These are phyloP conservation scores for Toxotes chatareus DNA, from an alignment of 2,113 vertebrate species.

Conservation along the genomic window DNA sequence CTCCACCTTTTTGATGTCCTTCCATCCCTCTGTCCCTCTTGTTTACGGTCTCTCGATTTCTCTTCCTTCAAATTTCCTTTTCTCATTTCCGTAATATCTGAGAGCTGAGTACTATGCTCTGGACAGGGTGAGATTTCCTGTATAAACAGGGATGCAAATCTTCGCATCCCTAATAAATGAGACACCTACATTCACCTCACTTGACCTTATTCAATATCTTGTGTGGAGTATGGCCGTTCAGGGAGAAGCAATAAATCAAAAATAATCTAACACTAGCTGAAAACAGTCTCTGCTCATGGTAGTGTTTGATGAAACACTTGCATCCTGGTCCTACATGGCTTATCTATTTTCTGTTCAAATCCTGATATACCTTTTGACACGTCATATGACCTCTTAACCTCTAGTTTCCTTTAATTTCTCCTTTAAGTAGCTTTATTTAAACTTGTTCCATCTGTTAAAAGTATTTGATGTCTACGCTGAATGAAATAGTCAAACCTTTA, in stretches of 20 bases:
- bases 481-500: no score
- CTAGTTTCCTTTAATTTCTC: neutral
- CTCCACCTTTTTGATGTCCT: conserved; percentile 32
- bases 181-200: neutral
- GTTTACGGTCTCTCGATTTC: conserved; percentile 25
- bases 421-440: neutral
- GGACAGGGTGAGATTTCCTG: neutral
- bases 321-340: neutral
- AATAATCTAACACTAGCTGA: neutral
- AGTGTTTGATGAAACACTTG: neutral
- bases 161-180: neutral
- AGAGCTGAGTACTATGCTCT: neutral
- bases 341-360: neutral
- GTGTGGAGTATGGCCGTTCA: neutral
- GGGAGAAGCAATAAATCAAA: neutral
- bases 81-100: neutral
- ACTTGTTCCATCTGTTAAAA: neutral
- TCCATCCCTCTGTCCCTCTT: conserved; percentile 33
- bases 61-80: neutral
- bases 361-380: neutral
- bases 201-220: neutral
- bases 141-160: neutral
- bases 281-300: neutral
- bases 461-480: no score
- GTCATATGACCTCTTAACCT: neutral